phyloP scores from a whole-genome alignment of 2,113 vertebrate species.

The Excalfactoria chinensis region DNA sequence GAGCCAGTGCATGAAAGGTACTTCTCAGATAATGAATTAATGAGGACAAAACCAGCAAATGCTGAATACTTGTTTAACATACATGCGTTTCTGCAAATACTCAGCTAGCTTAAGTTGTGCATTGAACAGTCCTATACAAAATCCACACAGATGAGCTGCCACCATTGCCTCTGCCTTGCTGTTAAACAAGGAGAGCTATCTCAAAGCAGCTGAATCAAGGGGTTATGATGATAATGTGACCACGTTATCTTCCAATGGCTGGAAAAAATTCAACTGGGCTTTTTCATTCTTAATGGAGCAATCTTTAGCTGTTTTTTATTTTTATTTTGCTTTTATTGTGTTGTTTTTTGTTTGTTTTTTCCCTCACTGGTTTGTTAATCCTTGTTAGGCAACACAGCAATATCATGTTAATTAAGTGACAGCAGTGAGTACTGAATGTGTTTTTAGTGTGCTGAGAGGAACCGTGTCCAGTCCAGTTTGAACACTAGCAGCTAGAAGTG shows the following conservation, averaged over 20 bases:
- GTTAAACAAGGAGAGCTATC: background rate
- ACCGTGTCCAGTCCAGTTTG: background rate
- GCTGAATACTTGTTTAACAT: background rate
- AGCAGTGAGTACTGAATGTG: background rate
- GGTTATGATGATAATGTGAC: background rate
- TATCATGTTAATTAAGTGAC: background rate
- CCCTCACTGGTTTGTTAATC: background rate
- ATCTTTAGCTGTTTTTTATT: background rate
- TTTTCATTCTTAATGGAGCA: too few species aligned
- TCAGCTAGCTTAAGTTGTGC: background rate
- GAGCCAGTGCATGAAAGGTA: background rate
- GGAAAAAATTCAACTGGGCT: background rate
- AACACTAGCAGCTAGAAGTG: background rate
- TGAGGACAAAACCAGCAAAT: background rate
- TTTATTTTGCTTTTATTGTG: too few species aligned
- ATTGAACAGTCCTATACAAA: background rate
- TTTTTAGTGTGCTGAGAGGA: background rate
- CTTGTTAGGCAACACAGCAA: background rate
- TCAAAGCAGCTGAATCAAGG: background rate
- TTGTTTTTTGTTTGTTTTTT: background rate
- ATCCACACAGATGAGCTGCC: background rate
- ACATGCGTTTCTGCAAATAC: background rate
- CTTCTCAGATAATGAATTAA: background rate
- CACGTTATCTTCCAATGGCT: background rate
- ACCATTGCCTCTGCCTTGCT: background rate